A percentile compares a stretch with the other conserved stretches of the same genome.
These are phyloP conservation scores for Kryptopterus vitreolus DNA, from an alignment of 2,797 vertebrate species.

Conservation along the genomic window DNA sequence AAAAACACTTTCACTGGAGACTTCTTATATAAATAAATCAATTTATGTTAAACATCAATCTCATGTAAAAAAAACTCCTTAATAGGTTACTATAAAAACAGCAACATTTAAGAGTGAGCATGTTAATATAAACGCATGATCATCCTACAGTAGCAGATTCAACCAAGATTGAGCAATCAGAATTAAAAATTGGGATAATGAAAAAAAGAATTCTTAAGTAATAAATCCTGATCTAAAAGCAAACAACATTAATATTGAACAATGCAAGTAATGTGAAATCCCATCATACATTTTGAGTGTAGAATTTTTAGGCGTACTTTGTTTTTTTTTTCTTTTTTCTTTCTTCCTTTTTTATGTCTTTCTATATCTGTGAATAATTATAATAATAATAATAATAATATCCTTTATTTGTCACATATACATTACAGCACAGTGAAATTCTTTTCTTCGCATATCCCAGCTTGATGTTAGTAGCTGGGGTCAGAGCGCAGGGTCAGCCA, in stretches of 20 bases:
- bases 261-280: not conserved
- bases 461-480: too few species aligned
- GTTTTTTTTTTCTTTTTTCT: not conserved
- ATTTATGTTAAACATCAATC: not conserved
- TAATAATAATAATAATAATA: too few species aligned
- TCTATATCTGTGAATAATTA: constrained; percentile 23
- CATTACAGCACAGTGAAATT: too few species aligned
- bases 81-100: not conserved
- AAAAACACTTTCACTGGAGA: not conserved
- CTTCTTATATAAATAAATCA: not conserved
- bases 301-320: not conserved
- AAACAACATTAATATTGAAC: not conserved
- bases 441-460: too few species aligned
- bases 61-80: not conserved
- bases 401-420: too few species aligned
- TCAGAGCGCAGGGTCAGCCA: too few species aligned
- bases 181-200: too few species aligned
- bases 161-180: not conserved
- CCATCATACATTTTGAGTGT: not conserved
- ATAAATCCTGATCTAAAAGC: not conserved
- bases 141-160: not conserved
- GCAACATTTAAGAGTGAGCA: not conserved
- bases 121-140: not conserved
- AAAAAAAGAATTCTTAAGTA: too few species aligned
- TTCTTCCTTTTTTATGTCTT: not conserved